Evolutionary conservation across 2,113 vertebrate genomes (phyloP), one percentile per base, ranked within the genome.

Genomic region (Rhagologus leucostigma): DNA sequence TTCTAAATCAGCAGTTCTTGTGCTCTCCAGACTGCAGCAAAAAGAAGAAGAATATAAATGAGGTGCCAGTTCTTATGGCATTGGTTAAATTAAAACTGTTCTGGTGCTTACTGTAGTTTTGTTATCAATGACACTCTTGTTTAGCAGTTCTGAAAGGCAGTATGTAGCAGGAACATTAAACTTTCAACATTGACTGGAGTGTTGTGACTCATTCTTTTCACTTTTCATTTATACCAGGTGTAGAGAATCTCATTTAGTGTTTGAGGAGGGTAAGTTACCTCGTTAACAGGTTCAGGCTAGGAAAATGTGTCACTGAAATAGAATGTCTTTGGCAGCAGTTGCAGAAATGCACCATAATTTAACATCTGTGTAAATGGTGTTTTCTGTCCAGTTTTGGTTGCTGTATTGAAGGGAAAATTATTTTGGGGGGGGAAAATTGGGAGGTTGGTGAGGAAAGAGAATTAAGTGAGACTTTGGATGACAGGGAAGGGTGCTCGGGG

Each of bases 121-220:
- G 77, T 95, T 86, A 71, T 82, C 37, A 68, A 32, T 2, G 1
- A 56, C 62, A 41, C 33, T 67, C 47, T 63, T 92, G 76, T 90
- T 94, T 32, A 95, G 87, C 63, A 70, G 60, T 90, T 96, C 74
- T 85, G 84, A 69, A 94, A 87, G 87, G 84, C 82, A 88, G 87
- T 88, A 80, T 93, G 94, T 95, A 94, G 81, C 93, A 96, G 93
- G 91, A 96, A 84, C 64, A 86, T 94, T 93, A 93, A 96, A 95
- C 79, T 83, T 97, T 49, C 30, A 70, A 50, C 71, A 20, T 23
- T 80, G 46, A 80, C 41, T 93, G 89, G 46, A 93, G 78, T 83
- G 84, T 87, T 90, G 67, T 64, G 90, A 80, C 55, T 96, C 78
- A 59, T 96, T 97, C 35, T 95, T 96, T 83, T 62, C 8, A 44